These are phyloP conservation scores for Nyleta sp. DNA, from an alignment of 2,888 invertebrate species.

Conservation along the genomic window DNA sequence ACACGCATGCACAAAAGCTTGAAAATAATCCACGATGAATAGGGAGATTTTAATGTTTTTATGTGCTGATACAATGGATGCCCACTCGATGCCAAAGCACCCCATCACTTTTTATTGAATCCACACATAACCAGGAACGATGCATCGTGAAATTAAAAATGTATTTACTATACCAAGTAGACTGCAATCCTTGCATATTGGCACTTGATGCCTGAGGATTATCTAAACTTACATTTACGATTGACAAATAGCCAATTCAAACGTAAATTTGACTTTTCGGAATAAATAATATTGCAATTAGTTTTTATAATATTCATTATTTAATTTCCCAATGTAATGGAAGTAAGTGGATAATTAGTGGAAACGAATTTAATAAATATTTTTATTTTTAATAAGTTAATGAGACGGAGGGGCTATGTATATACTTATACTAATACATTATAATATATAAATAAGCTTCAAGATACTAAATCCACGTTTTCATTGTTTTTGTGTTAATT, in stretches of 20 bases:
- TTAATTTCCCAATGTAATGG: too few relatives aligned
- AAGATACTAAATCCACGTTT: too few relatives aligned
- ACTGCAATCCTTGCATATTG: constrained; percentile 64
- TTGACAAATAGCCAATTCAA: constrained; percentile 33
- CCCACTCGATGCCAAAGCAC: constrained; percentile 80
- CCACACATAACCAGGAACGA: constrained; percentile 69
- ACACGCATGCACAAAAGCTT: constrained; percentile 47
- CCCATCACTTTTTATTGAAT: constrained; percentile 79
- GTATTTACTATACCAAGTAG: constrained; percentile 72
- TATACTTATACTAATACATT: too few relatives aligned
- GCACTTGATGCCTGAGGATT: constrained; percentile 64
- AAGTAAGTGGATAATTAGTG: too few relatives aligned
- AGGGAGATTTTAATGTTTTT: constrained; percentile 82
- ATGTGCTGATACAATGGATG: constrained; percentile 80
- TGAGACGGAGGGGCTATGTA: too few relatives aligned
- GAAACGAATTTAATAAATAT: too few relatives aligned
- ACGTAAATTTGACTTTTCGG: constrained; percentile 2
- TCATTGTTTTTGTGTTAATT: too few relatives aligned
- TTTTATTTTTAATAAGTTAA: too few relatives aligned
- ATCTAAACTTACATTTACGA: constrained; percentile 60
- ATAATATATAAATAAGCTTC: too few relatives aligned
- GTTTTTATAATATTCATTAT: too few relatives aligned
- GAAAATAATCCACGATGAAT: constrained; percentile 80
- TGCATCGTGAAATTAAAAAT: constrained; percentile 74
- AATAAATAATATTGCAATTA: neutral